Conservation (phyloP, 2,888 invertebrate species). For the Leptopilina syphax region DNA sequence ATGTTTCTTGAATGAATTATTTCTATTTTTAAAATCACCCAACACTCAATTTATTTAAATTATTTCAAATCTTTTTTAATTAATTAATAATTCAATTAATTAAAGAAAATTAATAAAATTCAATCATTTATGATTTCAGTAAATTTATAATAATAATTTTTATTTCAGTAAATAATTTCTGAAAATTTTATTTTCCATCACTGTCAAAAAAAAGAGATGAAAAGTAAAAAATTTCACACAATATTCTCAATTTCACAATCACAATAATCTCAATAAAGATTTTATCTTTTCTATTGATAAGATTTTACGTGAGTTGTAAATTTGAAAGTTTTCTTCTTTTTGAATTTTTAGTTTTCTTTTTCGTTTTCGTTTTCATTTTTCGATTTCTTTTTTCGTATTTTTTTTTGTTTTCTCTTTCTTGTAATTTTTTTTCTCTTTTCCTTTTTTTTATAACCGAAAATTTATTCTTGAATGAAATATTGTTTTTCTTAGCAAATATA, state of each 20-base stretch:
- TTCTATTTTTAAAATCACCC: constrained; percentile 19
- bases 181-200: too few relatives aligned
- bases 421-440: background rate
- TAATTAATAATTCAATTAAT: background rate
- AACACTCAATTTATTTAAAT: constrained; percentile 5
- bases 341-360: too few relatives aligned
- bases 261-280: constrained; percentile 1
- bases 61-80: background rate
- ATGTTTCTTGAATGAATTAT: constrained; percentile 23
- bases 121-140: too few relatives aligned
- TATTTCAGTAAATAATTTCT: too few relatives aligned
- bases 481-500: background rate
- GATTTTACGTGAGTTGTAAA: constrained; percentile 1
- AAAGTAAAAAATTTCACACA: too few relatives aligned
- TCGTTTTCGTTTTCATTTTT: too few relatives aligned
- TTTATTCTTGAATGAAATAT: background rate
- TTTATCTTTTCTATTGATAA: constrained; percentile 25
- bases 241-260: constrained; percentile 14
- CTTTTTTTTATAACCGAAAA: background rate
- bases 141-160: background rate
- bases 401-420: too few relatives aligned
- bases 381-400: too few relatives aligned
- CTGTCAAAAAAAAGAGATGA: too few relatives aligned
- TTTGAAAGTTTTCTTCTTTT: background rate
- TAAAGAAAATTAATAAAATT: too few relatives aligned